Evolutionary conservation across 2,888 invertebrate species (phyloP), one percentile per base, ranked within the genome.

Genomic region (Cheilosia pagana): DNA sequence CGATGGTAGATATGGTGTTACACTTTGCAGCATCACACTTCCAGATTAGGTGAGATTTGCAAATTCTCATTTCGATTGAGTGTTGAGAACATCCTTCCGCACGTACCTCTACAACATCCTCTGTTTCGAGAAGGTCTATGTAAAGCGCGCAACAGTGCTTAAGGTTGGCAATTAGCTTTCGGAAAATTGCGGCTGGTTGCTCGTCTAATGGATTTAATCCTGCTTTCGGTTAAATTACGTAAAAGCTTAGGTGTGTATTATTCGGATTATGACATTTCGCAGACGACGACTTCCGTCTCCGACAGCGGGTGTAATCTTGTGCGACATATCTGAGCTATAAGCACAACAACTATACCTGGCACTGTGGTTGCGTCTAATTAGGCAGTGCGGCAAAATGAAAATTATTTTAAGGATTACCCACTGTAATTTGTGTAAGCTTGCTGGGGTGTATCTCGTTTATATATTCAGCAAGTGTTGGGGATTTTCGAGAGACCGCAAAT

Each of bases 211-310:
- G 63, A 41, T 70, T 70, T 75, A 85, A 79, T 85, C 50, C 83
- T 67, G 67, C 71, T 65, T 65, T 65, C 48, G 83, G 65, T 75
- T 79, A 65, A 83, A 85, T 79, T 79, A 67, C 70, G 65, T 65
- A 75, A 74, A 41, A 65, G 79, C 79, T 79, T 70, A 70, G 63
- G 60, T 79, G 70, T 48, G 83, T 79, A 75, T 79, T 85, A 85
- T 75, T 45, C 23, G 79, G 83, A 85, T 85, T 85, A 75, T 70
- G 79, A 71, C 55, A 70, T 75, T 83, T 53, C 41, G 59, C 70
- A 63, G 50, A 50, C 67, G 72, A 43, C n/a, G 48, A 3, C 41
- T 74, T 57, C 41, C 35, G 35, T 12, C 35, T 35, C 28, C 48
- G 31, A 43, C 28, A 25, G n/a, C n/a, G 41, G 1, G 19, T 63